phyloP scores from a whole-genome alignment of 2,888 invertebrate species.

The Nipponacmea schrenckii region DNA sequence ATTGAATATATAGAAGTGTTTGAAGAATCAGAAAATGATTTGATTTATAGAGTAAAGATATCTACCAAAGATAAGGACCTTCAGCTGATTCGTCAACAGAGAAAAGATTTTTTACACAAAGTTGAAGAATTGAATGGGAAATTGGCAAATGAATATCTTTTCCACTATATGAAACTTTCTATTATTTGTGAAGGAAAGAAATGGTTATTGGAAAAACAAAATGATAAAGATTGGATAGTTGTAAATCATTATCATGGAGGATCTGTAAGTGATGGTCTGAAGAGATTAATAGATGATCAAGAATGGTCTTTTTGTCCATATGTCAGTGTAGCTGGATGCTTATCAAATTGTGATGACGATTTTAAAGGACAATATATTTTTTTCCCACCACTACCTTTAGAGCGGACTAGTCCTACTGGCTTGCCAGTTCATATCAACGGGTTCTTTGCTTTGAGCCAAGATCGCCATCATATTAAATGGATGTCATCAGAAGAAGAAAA shows the following conservation, averaged over 20 bases:
- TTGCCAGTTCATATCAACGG: constrained; percentile 63
- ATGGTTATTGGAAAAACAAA: background rate
- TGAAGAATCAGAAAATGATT: background rate
- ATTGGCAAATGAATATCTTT: constrained; percentile 13
- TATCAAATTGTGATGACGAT: constrained; percentile 17
- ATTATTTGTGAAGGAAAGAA: background rate
- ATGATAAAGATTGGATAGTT: constrained; percentile 34
- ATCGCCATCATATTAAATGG: constrained; percentile 62
- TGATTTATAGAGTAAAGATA: background rate
- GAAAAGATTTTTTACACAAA: constrained; percentile 1
- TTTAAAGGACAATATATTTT: constrained; percentile 60
- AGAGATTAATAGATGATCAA: constrained; percentile 20
- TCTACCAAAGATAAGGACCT: constrained; percentile 3
- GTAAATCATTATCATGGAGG: constrained; percentile 37
- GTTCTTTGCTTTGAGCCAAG: constrained; percentile 59
- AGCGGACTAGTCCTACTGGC: constrained; percentile 52
- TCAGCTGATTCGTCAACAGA: background rate
- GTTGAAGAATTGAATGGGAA: constrained; percentile 8
- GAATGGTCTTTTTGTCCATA: constrained; percentile 43
- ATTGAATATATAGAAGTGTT: constrained; percentile 49
- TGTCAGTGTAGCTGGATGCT: constrained; percentile 47
- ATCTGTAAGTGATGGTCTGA: constrained; percentile 29
- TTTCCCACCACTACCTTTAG: constrained; percentile 59
- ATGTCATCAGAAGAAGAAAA: constrained; percentile 43
- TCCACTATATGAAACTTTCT: background rate